Evolutionary conservation across 2,888 invertebrate species (phyloP).

Genomic region (Cancer borealis): DNA sequence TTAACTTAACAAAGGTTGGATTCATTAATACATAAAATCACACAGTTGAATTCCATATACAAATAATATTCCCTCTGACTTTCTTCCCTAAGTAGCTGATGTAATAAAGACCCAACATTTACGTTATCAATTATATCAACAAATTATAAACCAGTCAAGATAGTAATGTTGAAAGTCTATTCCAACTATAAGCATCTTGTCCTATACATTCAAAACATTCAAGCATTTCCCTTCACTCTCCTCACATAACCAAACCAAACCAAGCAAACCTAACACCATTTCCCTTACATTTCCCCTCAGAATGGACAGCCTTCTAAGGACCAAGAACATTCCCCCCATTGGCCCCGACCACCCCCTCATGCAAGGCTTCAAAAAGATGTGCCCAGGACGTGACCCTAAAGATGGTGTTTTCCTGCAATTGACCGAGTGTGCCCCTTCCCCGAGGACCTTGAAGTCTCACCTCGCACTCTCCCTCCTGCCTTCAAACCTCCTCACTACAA

Average conservation of each 20-base stretch:
- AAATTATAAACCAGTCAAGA: too few species aligned
- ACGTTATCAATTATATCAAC: too few species aligned
- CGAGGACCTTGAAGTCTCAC: slow-evolving; percentile 72
- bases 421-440: slow-evolving; percentile 50
- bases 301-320: slow-evolving; percentile 59
- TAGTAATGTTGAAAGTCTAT: too few species aligned
- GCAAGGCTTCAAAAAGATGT: slow-evolving; percentile 63
- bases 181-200: too few species aligned
- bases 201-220: too few species aligned
- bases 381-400: slow-evolving; percentile 64
- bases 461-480: slow-evolving; percentile 69
- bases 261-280: background rate
- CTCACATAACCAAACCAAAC: background rate
- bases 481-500: slow-evolving; percentile 47
- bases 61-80: too few species aligned
- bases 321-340: slow-evolving; percentile 39
- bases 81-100: too few species aligned
- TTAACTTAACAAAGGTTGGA: background rate
- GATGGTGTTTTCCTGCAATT: slow-evolving; percentile 70
- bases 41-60: too few species aligned
- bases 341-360: slow-evolving; percentile 57
- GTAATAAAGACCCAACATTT: too few species aligned
- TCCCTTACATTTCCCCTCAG: slow-evolving; percentile 5
- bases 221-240: too few species aligned
- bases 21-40: background rate